Evolutionary conservation across 1,140 invertebrate genomes (phyloP), one percentile per base, ranked within the genome.

Genomic region (Pteromalus puparum): DNA sequence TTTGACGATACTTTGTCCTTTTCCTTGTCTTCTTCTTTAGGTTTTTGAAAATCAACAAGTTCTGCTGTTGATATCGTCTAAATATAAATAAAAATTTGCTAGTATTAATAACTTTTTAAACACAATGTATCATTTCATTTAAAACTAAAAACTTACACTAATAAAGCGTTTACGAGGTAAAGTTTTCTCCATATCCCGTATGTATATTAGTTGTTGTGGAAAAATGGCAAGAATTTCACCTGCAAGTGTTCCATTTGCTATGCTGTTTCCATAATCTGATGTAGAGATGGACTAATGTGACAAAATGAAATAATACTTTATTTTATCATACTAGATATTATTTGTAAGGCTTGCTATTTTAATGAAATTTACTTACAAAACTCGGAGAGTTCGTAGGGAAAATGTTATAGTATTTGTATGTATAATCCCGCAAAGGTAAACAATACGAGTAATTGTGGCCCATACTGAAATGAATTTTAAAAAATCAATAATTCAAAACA

Each of bases 191-290:
- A 90, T 87, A 76, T 91, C 90, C 42, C 86, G 89, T 18, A 81
- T 70, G 72, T 90, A 89, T 15, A 93, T 84, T 38, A 94, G 76
- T 46, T 94, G 92, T 46, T 92, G 90, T 28, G 91, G 91, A 87
- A 93, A 93, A 12, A 93, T 89, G 0, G 91, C 88, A 61, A 90
- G 82, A 78, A 94, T 85, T 87, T 94, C 93, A 38, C 94, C 94
- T 81, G 92, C 90, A 46, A 91, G 85, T 76, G 91, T 93, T 5
- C 92, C 92, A 80, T 92, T 91, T 46, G 92, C 91, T 34, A 94
- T 87, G 26, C 90, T 89, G 86, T 94, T 94, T 2, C 90, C 89
- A 87, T 89, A 89, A 84, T 93, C 92, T 38, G 90, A 92, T 53
- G 88, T 82, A 3, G 87, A 83, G 34, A 93, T 81, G 7, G 87